Evolutionary conservation across 2,113 vertebrate species (phyloP).

Genomic region (Hyperopisus bebe): DNA sequence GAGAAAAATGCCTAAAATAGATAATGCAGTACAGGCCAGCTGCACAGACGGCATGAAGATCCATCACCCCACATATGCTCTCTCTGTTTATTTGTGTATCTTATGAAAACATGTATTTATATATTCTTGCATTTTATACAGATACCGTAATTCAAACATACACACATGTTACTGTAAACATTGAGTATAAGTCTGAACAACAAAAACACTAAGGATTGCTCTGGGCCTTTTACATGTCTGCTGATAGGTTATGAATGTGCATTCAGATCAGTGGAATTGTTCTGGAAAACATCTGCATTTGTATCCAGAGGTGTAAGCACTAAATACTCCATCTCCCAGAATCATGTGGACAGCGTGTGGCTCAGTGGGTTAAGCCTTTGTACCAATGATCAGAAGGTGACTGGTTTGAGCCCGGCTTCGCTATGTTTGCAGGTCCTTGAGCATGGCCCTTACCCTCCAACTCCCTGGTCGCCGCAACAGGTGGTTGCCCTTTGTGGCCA

Average conservation of each 20-base stretch:
- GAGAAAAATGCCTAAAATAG: conserved; percentile 38
- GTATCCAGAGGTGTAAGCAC: neutral
- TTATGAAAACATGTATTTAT: neutral
- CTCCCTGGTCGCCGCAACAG: too few relatives aligned
- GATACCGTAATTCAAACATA: neutral
- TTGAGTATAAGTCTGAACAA: neutral
- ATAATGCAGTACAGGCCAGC: conserved; percentile 35
- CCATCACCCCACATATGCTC: neutral
- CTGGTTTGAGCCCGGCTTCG: too few relatives aligned
- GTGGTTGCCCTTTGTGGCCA: too few relatives aligned
- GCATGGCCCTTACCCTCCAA: too few relatives aligned
- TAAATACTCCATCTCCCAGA: neutral
- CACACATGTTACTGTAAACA: neutral
- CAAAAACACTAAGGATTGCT: neutral
- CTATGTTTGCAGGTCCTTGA: too few relatives aligned
- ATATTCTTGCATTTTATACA: neutral
- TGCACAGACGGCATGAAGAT: conserved; percentile 11
- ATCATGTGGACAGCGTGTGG: neutral
- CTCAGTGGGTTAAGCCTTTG: too few relatives aligned
- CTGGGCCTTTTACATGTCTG: neutral
- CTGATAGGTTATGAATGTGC: neutral
- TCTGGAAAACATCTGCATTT: neutral
- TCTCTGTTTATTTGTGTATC: neutral
- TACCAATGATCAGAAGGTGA: too few relatives aligned
- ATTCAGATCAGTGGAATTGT: neutral